These are phyloP conservation scores for Hoplodrina ambigua DNA, from an alignment of 2,888 invertebrate genomes.

Conservation along the genomic window DNA sequence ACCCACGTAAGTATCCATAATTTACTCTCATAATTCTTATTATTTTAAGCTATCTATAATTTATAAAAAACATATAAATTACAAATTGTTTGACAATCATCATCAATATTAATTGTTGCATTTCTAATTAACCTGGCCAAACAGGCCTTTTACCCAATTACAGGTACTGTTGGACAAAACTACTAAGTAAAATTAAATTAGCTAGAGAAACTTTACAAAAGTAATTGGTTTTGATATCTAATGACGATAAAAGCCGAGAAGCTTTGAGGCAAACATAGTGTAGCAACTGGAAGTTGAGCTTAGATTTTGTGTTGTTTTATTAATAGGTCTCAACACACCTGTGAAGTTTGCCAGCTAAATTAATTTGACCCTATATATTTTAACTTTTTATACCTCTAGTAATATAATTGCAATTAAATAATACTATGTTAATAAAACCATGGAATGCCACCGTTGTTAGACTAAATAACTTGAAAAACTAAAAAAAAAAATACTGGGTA, in stretches of 20 bases:
- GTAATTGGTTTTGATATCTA: not conserved
- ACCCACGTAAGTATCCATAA: not conserved
- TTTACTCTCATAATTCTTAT: not conserved
- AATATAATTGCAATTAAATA: constrained; percentile 13
- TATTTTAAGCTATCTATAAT: too few relatives aligned
- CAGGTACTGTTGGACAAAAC: constrained; percentile 45
- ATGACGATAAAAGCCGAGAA: not conserved
- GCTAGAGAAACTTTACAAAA: not conserved
- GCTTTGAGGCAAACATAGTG: too few relatives aligned
- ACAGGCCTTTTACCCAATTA: constrained; percentile 39
- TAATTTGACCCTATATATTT: not conserved
- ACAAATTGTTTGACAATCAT: not conserved
- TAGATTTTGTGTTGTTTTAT: too few relatives aligned
- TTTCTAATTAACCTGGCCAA: constrained; percentile 33
- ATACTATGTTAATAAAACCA: constrained; percentile 47
- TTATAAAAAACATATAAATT: not conserved
- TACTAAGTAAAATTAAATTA: not conserved
- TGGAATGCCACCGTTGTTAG: constrained; percentile 39
- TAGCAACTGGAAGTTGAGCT: not conserved
- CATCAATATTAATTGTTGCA: constrained; percentile 2
- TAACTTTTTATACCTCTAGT: constrained; percentile 19
- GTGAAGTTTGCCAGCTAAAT: not conserved
- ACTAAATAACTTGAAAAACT: constrained; percentile 3
- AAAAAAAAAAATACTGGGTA: constrained; percentile 30
- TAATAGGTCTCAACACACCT: not conserved